phyloP scores from a whole-genome alignment of 2,797 vertebrate genomes.

The Xenopus petersii region DNA sequence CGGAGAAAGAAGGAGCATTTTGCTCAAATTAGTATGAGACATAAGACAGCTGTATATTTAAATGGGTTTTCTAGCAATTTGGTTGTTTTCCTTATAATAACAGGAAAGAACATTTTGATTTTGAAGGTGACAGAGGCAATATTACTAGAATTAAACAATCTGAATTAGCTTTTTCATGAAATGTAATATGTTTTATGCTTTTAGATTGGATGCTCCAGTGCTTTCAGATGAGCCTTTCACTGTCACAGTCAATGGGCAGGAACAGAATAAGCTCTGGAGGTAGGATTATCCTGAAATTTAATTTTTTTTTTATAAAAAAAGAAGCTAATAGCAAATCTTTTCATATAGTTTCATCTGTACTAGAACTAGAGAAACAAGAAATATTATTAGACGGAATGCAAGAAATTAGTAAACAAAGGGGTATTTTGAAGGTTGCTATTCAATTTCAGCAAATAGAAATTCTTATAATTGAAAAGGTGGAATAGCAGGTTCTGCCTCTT shows the following conservation, averaged over 20 bases:
- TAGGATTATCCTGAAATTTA: slow-evolving; percentile 85
- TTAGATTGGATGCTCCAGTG: slow-evolving; percentile 77
- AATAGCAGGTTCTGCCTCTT: not conserved
- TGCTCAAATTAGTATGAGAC: slow-evolving; percentile 83
- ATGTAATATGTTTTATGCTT: slow-evolving; percentile 85
- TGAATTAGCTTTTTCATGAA: slow-evolving; percentile 84
- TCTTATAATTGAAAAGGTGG: slow-evolving; percentile 32
- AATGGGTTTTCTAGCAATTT: slow-evolving; percentile 84
- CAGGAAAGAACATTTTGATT: slow-evolving; percentile 84
- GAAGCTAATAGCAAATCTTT: slow-evolving; percentile 82
- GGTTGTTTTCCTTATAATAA: slow-evolving; percentile 85
- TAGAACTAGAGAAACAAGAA: slow-evolving; percentile 76
- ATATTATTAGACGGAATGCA: slow-evolving; percentile 72
- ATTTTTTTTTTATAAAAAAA: slow-evolving; percentile 71
- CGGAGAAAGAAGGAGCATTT: slow-evolving; percentile 69
- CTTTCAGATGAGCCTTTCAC: slow-evolving; percentile 81
- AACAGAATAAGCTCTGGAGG: slow-evolving; percentile 84
- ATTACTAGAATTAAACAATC: slow-evolving; percentile 84
- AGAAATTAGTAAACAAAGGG: slow-evolving; percentile 72
- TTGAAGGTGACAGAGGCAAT: slow-evolving; percentile 86
- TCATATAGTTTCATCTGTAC: slow-evolving; percentile 71
- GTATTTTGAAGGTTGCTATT: slow-evolving; percentile 35
- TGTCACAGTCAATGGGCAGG: slow-evolving; percentile 82
- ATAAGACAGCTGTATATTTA: slow-evolving; percentile 81
- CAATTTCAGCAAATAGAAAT: slow-evolving; percentile 30